Conservation (phyloP, 1,140 invertebrate species). For the Arion vulgaris region DNA sequence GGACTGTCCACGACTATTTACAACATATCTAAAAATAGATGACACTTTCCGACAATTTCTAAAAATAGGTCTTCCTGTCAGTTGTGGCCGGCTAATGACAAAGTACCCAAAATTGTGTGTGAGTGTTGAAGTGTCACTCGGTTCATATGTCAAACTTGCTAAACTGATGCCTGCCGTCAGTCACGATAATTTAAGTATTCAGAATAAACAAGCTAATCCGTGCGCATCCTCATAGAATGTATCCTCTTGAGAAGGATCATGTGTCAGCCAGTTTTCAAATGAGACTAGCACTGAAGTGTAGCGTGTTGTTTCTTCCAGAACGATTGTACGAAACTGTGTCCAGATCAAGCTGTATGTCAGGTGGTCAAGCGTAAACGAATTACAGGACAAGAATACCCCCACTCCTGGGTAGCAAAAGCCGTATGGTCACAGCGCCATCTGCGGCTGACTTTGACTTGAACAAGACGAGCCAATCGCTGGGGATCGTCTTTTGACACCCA, state of each 20-base stretch:
- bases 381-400: background rate
- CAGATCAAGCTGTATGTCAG: background rate
- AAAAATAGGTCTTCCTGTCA: no score
- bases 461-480: background rate
- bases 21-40: no score
- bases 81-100: no score
- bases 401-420: background rate
- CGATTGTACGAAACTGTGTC: background rate
- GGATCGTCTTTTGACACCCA: background rate
- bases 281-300: background rate
- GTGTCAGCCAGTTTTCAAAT: background rate
- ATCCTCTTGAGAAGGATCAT: background rate
- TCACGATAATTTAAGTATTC: background rate
- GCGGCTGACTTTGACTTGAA: background rate
- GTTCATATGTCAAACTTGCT: no score
- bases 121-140: no score
- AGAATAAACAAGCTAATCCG: background rate
- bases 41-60: no score
- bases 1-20: no score
- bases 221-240: background rate
- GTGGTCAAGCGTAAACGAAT: background rate
- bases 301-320: background rate
- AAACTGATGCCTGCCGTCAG: no score
- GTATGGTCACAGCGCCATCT: background rate
- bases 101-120: no score